Conservation (phyloP, 2,113 vertebrate genomes). For the Oceanodroma tethys region DNA sequence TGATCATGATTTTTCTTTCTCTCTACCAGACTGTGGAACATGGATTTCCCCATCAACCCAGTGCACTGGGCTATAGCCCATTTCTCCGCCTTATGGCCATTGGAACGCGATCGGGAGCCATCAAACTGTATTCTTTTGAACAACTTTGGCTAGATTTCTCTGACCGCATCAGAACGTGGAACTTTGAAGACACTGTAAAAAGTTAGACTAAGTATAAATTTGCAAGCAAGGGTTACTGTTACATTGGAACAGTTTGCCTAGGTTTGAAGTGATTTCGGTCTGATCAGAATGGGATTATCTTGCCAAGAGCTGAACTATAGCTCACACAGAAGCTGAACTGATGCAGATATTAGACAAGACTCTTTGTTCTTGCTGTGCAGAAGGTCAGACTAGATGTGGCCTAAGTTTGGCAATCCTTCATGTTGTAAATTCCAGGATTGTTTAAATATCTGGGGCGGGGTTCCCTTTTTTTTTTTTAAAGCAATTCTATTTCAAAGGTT, state of each 20-base stretch:
- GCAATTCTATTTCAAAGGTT: constrained; percentile 9
- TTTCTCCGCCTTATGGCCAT: constrained; percentile 89
- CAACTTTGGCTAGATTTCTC: neutral
- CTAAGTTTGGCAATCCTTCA: constrained; percentile 11
- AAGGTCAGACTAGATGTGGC: constrained; percentile 19
- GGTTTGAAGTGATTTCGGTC: neutral
- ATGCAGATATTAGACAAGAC: neutral
- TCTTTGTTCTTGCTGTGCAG: neutral
- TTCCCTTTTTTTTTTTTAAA: neutral
- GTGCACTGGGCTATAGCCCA: constrained; percentile 90
- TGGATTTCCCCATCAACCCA: constrained; percentile 98
- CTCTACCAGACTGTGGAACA: constrained; percentile 91
- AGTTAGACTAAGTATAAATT: neutral
- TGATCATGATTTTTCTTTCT: neutral
- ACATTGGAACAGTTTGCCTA: neutral
- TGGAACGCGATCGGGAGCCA: constrained; percentile 91
- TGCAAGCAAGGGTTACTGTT: neutral
- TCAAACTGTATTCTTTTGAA: constrained; percentile 92
- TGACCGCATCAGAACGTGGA: neutral
- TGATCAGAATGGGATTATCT: neutral
- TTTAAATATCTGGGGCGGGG: constrained; percentile 23
- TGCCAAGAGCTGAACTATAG: neutral
- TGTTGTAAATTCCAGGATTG: constrained; percentile 31
- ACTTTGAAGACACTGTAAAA: neutral
- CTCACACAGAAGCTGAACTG: constrained; percentile 10